Conservation (phyloP, 2,888 invertebrate genomes). For the Dasysyrphus tricinctus region DNA sequence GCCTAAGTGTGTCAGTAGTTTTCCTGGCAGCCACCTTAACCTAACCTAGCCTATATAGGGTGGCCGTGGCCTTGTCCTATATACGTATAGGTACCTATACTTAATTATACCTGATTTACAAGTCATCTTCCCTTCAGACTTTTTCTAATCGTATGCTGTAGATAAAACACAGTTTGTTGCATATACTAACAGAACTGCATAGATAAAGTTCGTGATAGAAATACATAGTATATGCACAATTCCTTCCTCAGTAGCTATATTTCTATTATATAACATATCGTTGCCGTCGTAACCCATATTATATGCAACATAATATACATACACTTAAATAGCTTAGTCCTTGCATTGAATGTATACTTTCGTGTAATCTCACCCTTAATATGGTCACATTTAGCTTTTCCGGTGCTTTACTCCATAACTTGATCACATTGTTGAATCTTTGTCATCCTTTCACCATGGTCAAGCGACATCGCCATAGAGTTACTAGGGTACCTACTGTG, state of each 20-base stretch:
- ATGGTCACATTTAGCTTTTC: slow-evolving; percentile 4
- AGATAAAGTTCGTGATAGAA: not conserved
- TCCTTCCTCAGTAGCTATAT: not conserved
- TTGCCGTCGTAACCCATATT: not conserved
- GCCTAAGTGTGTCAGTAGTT: too few relatives aligned
- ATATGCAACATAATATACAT: not conserved
- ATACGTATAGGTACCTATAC: too few relatives aligned
- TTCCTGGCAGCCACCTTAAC: too few relatives aligned
- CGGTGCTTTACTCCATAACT: not conserved
- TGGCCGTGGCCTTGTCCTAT: too few relatives aligned
- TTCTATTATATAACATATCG: not conserved
- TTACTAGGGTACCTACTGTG: not conserved
- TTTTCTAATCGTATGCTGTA: too few relatives aligned
- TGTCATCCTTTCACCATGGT: slow-evolving; percentile 5
- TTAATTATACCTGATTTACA: too few relatives aligned
- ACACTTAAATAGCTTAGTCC: slow-evolving; percentile 5
- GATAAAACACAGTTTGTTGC: too few relatives aligned
- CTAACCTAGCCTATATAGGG: too few relatives aligned
- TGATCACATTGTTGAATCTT: slow-evolving; percentile 18
- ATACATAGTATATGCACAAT: not conserved
- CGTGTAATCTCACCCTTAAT: not conserved
- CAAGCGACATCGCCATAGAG: slow-evolving; percentile 12
- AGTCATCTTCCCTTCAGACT: too few relatives aligned
- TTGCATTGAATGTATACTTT: slow-evolving; percentile 9
- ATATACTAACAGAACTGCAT: not conserved